Percentiles rank a stretch among this genome's conserved stretches.
Evolutionary conservation across 2,888 invertebrate species (phyloP).

Genomic region (Catocala nupta): DNA sequence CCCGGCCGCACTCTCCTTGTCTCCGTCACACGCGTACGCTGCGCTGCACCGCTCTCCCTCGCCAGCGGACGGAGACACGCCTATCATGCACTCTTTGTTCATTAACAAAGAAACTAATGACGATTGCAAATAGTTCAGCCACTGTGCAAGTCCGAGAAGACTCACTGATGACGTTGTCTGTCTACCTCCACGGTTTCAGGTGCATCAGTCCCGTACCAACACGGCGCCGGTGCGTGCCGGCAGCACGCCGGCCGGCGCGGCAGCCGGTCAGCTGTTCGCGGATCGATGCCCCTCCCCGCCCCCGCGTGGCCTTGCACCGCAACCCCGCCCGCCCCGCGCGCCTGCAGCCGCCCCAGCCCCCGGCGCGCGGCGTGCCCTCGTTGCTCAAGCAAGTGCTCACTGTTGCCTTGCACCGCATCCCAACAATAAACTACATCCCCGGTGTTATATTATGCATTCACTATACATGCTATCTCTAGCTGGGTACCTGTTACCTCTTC

Average conservation of each 20-base stretch:
- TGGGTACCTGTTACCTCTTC: too few relatives aligned
- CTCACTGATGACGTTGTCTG: too few relatives aligned
- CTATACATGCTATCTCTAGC: too few relatives aligned
- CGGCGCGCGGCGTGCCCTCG: not conserved
- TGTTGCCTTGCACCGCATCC: too few relatives aligned
- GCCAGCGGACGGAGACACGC: slow-evolving; percentile 4
- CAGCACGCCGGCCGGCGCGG: slow-evolving; percentile 15
- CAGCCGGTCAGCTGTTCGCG: slow-evolving; percentile 44
- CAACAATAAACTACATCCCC: too few relatives aligned
- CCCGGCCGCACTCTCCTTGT: too few relatives aligned
- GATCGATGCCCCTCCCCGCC: slow-evolving; percentile 39
- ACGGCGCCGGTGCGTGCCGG: too few relatives aligned
- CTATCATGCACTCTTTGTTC: slow-evolving; percentile 14
- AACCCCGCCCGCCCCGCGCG: slow-evolving; percentile 14
- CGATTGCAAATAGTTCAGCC: not conserved
- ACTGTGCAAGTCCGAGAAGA: too few relatives aligned
- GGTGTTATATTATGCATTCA: too few relatives aligned
- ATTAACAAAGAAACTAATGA: not conserved
- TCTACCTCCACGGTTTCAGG: too few relatives aligned
- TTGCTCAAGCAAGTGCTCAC: too few relatives aligned
- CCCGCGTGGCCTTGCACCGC: slow-evolving; percentile 16
- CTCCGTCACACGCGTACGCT: not conserved
- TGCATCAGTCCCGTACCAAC: too few relatives aligned
- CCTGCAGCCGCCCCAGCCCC: slow-evolving; percentile 11
- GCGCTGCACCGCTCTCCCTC: not conserved